A percentile compares a stretch with the other conserved stretches of the same genome.
phyloP scores from a whole-genome alignment of 2,797 vertebrate species.

The Sebastes matsubarae region DNA sequence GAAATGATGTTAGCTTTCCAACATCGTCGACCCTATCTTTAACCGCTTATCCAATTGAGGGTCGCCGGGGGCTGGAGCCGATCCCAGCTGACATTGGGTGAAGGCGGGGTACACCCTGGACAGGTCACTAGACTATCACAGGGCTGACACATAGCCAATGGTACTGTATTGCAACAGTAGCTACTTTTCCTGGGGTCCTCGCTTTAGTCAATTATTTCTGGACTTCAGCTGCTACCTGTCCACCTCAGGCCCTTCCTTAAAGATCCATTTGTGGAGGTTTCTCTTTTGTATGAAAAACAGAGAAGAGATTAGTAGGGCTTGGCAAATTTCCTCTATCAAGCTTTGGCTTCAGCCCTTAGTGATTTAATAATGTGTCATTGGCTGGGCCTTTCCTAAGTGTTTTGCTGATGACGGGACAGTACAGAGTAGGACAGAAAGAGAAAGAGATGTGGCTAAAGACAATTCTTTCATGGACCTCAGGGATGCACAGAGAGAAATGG shows the following conservation, averaged over 20 bases:
- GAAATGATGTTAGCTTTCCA: too few species aligned
- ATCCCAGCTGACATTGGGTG: too few species aligned
- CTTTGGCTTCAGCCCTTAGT: conserved; percentile 25
- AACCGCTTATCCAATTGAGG: too few species aligned
- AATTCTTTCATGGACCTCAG: conserved; percentile 56
- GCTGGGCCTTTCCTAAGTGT: conserved; percentile 27
- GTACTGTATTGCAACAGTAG: too few species aligned
- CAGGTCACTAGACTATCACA: too few species aligned
- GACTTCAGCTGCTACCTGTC: conserved; percentile 16
- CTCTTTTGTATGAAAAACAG: conserved; percentile 21
- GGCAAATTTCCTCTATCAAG: conserved; percentile 23
- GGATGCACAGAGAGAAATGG: conserved; percentile 69
- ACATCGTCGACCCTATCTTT: too few species aligned
- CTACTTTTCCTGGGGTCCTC: too few species aligned
- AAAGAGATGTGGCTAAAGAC: conserved; percentile 35
- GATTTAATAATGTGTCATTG: conserved; percentile 50
- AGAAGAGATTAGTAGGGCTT: conserved; percentile 16
- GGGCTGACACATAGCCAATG: too few species aligned
- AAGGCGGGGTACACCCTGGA: too few species aligned
- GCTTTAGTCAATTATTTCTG: conserved; percentile 20
- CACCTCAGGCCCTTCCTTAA: not conserved
- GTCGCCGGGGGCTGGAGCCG: too few species aligned
- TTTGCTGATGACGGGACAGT: conserved; percentile 33
- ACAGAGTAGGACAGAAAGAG: conserved; percentile 13
- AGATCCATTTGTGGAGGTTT: conserved; percentile 20